These are phyloP conservation scores for Enteromius anoplus DNA, from an alignment of 2,797 vertebrate species.

Conservation along the genomic window DNA sequence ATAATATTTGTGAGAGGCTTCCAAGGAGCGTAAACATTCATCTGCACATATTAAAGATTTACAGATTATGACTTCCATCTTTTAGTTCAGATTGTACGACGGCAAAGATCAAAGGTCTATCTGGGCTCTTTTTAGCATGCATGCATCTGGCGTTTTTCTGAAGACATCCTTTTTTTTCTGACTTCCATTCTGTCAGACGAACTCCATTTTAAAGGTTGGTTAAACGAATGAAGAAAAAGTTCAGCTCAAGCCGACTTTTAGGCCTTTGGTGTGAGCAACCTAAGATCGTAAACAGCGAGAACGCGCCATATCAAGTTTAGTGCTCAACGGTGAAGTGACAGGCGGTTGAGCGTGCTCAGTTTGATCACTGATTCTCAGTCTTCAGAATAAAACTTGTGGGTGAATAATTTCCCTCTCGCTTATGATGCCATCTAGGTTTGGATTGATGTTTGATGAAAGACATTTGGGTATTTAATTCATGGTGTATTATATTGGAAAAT, in stretches of 20 bases:
- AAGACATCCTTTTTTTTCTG: background rate
- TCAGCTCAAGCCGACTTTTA: background rate
- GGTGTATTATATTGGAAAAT: background rate
- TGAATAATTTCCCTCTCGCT: background rate
- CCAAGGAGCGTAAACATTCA: background rate
- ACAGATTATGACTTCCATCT: conserved; percentile 7
- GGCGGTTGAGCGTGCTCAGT: background rate
- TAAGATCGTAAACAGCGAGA: background rate
- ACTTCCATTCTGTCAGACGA: background rate
- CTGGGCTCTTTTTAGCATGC: conserved; percentile 2
- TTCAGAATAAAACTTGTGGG: background rate
- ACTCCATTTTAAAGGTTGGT: background rate
- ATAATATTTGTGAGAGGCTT: conserved; percentile 3
- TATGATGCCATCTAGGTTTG: background rate
- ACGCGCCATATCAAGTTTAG: background rate
- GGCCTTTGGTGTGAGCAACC: background rate
- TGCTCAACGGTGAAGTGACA: background rate
- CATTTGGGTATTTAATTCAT: background rate
- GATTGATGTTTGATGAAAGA: background rate
- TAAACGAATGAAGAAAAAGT: conserved; percentile 1
- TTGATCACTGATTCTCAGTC: background rate
- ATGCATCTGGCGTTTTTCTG: background rate
- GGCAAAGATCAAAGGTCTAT: conserved; percentile 52
- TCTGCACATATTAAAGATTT: conserved; percentile 14
- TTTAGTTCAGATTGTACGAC: conserved; percentile 45